Percentiles rank a stretch among this genome's conserved stretches.
Evolutionary conservation across 2,113 vertebrate species (phyloP).

Genomic region (Nettapus auritus): DNA sequence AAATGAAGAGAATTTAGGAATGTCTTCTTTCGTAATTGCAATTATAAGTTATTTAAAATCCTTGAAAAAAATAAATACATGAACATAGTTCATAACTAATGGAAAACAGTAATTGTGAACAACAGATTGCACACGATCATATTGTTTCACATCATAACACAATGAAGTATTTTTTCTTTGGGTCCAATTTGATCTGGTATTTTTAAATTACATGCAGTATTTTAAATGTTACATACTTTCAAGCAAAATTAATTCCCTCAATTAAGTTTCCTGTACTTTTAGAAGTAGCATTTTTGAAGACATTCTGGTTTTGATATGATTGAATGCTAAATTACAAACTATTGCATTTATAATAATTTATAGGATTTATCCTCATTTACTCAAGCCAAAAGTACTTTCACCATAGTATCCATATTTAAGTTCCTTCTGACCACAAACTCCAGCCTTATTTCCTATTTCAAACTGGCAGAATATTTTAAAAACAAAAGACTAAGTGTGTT

Average conservation of each 20-base stretch:
- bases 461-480: not conserved
- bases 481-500: not conserved
- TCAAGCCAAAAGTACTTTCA: not conserved
- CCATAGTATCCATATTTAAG: not conserved
- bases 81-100: not conserved
- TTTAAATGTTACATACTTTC: not conserved
- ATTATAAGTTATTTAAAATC: not conserved
- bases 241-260: not conserved
- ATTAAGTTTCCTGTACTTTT: not conserved
- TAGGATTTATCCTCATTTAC: not conserved
- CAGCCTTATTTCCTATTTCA: not conserved
- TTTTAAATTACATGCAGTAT: not conserved
- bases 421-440: not conserved
- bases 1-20: not conserved
- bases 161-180: not conserved
- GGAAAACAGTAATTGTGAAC: not conserved
- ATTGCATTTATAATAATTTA: not conserved
- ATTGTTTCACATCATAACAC: not conserved
- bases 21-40: not conserved
- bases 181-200: not conserved
- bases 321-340: not conserved
- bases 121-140: not conserved
- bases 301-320: not conserved
- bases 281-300: not conserved
- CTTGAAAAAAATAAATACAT: not conserved